phyloP scores from a whole-genome alignment of 1,140 invertebrate genomes.

The Drosophila pallidifrons region DNA sequence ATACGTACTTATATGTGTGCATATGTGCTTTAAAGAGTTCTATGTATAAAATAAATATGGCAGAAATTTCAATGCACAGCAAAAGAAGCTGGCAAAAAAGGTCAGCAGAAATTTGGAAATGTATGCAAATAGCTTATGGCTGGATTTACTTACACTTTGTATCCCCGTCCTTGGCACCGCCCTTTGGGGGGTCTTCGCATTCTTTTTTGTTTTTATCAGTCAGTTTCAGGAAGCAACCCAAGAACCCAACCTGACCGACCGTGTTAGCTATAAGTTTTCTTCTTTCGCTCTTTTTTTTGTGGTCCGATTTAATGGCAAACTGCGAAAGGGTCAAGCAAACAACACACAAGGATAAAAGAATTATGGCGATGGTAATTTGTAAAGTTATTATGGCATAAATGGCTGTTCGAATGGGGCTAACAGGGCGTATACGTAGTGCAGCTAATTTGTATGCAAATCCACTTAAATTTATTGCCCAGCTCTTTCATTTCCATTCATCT shows the following conservation, averaged over 20 bases:
- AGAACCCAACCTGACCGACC: conserved; percentile 26
- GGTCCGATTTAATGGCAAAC: conserved; percentile 54
- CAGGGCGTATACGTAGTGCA: conserved; percentile 60
- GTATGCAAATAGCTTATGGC: conserved; percentile 76
- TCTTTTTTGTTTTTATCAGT: conserved; percentile 57
- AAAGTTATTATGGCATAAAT: conserved; percentile 61
- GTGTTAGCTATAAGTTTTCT: conserved; percentile 19
- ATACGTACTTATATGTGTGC: neutral
- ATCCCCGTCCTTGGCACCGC: conserved; percentile 16
- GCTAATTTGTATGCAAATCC: conserved; percentile 62
- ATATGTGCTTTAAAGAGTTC: conserved; percentile 17
- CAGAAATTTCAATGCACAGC: conserved; percentile 24
- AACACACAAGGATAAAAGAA: conserved; percentile 9
- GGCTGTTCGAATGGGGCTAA: conserved; percentile 33
- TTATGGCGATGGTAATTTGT: conserved; percentile 71
- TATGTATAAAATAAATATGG: conserved; percentile 23
- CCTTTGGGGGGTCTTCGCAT: conserved; percentile 9
- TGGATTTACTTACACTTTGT: conserved; percentile 73
- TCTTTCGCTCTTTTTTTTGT: conserved; percentile 28
- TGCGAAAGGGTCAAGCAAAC: conserved; percentile 47
- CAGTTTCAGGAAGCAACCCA: conserved; percentile 33
- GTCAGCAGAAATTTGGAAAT: conserved; percentile 60
- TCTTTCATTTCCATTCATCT: conserved; percentile 1
- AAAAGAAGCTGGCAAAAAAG: conserved; percentile 33
- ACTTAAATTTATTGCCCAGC: conserved; percentile 38